Evolutionary conservation across 2,113 vertebrate species (phyloP).

Genomic region (Mungos mungo): DNA sequence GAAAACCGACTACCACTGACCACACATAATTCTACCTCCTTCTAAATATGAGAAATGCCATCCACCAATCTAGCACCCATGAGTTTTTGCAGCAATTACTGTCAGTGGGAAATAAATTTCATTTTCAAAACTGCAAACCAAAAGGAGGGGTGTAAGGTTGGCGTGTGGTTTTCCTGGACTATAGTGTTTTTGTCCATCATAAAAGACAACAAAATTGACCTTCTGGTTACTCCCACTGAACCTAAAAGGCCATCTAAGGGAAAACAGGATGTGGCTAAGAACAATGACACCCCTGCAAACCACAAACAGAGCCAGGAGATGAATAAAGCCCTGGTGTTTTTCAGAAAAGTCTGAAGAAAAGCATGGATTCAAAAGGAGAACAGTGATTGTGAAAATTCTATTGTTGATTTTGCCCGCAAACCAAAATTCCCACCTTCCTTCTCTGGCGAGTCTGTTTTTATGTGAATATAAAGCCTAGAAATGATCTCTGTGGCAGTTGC

Average conservation of each 20-base stretch:
- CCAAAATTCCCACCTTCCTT: constrained; percentile 15
- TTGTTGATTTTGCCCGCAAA: constrained; percentile 43
- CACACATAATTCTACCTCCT: not conserved
- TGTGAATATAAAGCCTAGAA: not conserved
- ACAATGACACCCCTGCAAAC: constrained; percentile 57
- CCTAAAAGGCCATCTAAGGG: constrained; percentile 63
- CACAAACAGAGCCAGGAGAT: not conserved
- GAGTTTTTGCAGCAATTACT: not conserved
- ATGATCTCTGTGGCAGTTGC: not conserved
- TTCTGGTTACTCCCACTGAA: constrained; percentile 52
- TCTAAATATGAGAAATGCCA: not conserved
- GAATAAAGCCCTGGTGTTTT: constrained; percentile 56
- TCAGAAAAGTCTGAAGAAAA: constrained; percentile 22
- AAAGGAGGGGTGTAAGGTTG: not conserved
- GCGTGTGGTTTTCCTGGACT: constrained; percentile 29
- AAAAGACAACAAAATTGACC: constrained; percentile 67
- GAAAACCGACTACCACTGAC: not conserved
- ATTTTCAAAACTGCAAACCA: constrained; percentile 25
- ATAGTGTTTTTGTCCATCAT: constrained; percentile 50
- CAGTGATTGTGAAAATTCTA: constrained; percentile 46
- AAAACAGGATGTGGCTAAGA: constrained; percentile 61
- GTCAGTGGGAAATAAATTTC: constrained; percentile 19
- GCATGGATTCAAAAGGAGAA: constrained; percentile 36
- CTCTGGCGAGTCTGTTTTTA: not conserved
- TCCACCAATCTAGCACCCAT: not conserved